Base-by-base conservation (phyloP, 2,888 invertebrate genomes). In the Diarsia brunnea region DNA sequence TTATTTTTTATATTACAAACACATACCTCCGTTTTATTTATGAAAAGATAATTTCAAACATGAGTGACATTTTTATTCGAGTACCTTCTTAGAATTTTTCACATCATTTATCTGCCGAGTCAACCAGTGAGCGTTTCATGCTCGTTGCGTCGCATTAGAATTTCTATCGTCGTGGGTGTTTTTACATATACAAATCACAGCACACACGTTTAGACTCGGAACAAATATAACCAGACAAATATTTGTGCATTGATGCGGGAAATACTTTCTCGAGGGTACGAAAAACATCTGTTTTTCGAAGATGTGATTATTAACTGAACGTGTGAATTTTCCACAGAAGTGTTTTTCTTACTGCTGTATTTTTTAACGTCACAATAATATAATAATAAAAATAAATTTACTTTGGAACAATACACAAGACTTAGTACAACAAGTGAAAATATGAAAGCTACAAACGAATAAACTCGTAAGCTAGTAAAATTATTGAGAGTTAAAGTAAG, bases 61-160 rank as follows among this genome's bases (percentile, higher is more conserved):
- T 60, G 60, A 27, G 38, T 47, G 19, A 24, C 43, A 69, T n/a
- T n/a, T 53, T 79, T 47, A 45, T 53, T 67, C n/a, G 19, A 63
- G 7, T 63, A 21, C 27, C 14, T 63, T 43, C 43, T 47, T 60
- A 74, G 2, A 43, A 38, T 11, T 69, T 73, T 78, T 47, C 53
- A 27, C 78, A 27, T 73, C 55, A 67, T 53, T 73, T 60, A 69
- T 67, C 72, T 61, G 65, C 43, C 53, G 38, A 66, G 27, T 67
- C 66, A 69, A 69, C 51, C 69, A 47, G 71, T 81, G 60, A 58
- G 61, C 45, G 27, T 49, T 71, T 72, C 65, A 72, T 24, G 67
- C 45, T 75, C 63, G 77, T 51, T 78, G 69, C 53, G 24, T 47
- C 61, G n/a, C 24, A 55, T 19, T 61, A 65, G 0, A 68, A 76